These are phyloP conservation scores for Rhamphomyia laevipes DNA, from an alignment of 2,888 invertebrate species.

Conservation along the genomic window DNA sequence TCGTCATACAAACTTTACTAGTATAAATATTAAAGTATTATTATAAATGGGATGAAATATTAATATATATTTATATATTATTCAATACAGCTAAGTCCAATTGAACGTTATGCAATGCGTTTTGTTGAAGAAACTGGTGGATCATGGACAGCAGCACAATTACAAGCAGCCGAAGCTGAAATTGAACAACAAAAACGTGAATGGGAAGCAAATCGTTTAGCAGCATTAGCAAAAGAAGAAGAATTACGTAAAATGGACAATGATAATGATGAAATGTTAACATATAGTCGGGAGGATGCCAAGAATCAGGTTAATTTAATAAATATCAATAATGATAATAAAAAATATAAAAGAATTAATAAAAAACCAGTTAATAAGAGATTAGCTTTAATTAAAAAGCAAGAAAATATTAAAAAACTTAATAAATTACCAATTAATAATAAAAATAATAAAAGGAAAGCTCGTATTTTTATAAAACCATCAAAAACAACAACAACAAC, in stretches of 20 bases:
- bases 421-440: constrained; percentile 1
- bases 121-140: constrained; percentile 76
- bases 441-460: background rate
- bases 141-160: constrained; percentile 72
- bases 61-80: background rate
- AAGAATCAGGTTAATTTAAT: constrained; percentile 67
- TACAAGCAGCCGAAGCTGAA: constrained; percentile 79
- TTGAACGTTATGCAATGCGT: constrained; percentile 91
- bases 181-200: constrained; percentile 74
- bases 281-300: constrained; percentile 66
- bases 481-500: background rate
- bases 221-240: constrained; percentile 55
- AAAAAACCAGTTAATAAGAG: too few relatives aligned
- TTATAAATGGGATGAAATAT: too few relatives aligned
- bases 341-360: background rate
- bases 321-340: constrained; percentile 6
- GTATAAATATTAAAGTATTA: too few relatives aligned
- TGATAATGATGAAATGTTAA: constrained; percentile 52
- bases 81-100: constrained; percentile 65
- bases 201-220: constrained; percentile 76
- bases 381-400: too few relatives aligned
- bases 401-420: too few relatives aligned
- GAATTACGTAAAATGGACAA: constrained; percentile 46
- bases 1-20: constrained; percentile 25
- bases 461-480: background rate